Evolutionary conservation across 2,797 vertebrate species (phyloP), one percentile per base, ranked within the genome.

Genomic region (Erithacus rubecula): DNA sequence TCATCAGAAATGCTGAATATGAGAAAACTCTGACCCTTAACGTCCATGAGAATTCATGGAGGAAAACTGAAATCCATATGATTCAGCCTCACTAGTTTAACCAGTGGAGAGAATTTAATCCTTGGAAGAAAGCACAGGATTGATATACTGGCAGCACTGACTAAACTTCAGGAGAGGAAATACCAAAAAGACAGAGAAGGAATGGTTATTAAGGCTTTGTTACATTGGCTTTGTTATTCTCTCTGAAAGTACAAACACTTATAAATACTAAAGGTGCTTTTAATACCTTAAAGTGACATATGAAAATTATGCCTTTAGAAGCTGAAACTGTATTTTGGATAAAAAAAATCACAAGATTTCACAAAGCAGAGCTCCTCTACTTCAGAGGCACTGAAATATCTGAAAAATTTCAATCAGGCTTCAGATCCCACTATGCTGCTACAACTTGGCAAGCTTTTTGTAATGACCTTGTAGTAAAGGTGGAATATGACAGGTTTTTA

Each of bases 391-490:
- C 6, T 20, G 29, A 36, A 71, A 37, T 62, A 89, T 37, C 63
- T 53, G 44, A 85, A 87, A 79, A 56, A 30, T 11, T 64, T 87
- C 68, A 52, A 32, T 67, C 9, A 10, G 49, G 37, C 34, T 88
- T 94, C 74, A 91, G 90, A 88, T 86, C 65, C 79, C 2, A 2
- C 47, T 67, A 41, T 27, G 44, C 64, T 81, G 9, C 59, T 74
- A 82, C 41, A 88, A 70, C 37, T 64, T 87, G 34, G 84, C 27
- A 95, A 94, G 46, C 15, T 87, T 96, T 93, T 74, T 91, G 24
- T 62, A 90, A 89, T 85, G 90, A 93, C 92, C 95, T 94, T 96
- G 92, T 52, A 85, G 75, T 85, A 93, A 70, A 91, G 83, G 90
- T 89, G 64, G 87, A 94, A 89, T 83, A 44, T 83, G 83, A 85